Evolutionary conservation across 2,888 invertebrate genomes (phyloP).

Genomic region (Oeneis ivallda): DNA sequence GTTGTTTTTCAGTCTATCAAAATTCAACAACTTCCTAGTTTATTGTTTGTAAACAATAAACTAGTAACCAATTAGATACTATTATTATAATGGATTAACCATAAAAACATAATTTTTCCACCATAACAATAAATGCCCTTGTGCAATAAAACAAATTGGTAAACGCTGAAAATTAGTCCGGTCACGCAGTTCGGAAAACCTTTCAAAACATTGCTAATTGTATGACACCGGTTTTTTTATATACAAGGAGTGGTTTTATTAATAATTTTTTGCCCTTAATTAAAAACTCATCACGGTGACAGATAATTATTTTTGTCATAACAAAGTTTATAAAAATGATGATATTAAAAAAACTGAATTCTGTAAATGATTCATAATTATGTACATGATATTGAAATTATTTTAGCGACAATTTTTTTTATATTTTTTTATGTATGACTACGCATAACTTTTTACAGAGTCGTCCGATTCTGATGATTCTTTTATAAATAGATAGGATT

Average conservation of each 20-base stretch:
- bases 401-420: too few relatives aligned
- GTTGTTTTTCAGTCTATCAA: too few relatives aligned
- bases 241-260: neutral
- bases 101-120: conserved; percentile 14
- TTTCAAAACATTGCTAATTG: conserved; percentile 9
- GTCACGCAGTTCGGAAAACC: conserved; percentile 16
- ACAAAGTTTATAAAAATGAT: too few relatives aligned
- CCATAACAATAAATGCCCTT: conserved; percentile 20
- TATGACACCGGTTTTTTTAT: neutral
- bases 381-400: too few relatives aligned
- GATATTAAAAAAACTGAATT: too few relatives aligned
- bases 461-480: too few relatives aligned
- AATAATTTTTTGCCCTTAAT: neutral
- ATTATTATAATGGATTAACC: conserved; percentile 8
- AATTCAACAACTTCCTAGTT: neutral
- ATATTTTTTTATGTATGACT: too few relatives aligned
- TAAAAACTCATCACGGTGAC: neutral
- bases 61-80: neutral
- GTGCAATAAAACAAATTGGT: conserved; percentile 26
- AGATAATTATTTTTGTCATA: too few relatives aligned
- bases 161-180: conserved; percentile 29
- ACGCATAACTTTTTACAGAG: too few relatives aligned
- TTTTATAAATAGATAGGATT: too few relatives aligned
- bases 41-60: neutral
- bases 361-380: too few relatives aligned